Conservation (phyloP, 2,888 invertebrate species). For the Athrips mouffetella region DNA sequence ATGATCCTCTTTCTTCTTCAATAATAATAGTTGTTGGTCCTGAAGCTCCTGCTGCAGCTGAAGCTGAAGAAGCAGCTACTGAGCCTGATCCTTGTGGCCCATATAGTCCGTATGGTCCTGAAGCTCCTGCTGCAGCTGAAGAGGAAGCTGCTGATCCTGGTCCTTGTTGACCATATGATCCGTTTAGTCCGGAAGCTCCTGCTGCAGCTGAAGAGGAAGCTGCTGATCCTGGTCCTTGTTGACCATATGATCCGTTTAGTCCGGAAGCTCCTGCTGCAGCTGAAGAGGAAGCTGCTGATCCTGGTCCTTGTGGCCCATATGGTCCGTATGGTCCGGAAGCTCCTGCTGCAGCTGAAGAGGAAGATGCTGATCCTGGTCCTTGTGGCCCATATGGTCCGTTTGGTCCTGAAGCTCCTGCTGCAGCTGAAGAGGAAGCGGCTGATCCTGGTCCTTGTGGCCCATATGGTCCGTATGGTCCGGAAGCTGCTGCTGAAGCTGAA, state of each 20-base stretch:
- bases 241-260: background rate
- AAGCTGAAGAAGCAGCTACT: background rate
- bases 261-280: background rate
- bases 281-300: no score
- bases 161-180: slow-evolving; percentile 10
- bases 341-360: slow-evolving; percentile 14
- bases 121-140: no score
- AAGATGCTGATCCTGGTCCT: slow-evolving; percentile 14
- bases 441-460: slow-evolving; percentile 7
- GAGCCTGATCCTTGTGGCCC: background rate
- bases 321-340: background rate
- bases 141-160: background rate
- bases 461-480: background rate
- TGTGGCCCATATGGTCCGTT: slow-evolving; percentile 5
- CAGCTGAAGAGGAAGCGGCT: slow-evolving; percentile 13
- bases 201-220: background rate
- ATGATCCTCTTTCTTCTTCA: background rate
- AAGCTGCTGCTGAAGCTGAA: background rate
- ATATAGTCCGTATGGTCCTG: no score
- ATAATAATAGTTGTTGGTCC: slow-evolving; percentile 8
- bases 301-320: background rate
- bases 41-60: background rate
- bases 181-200: background rate
- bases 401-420: slow-evolving; percentile 6
- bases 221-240: background rate